Percentiles rank a stretch among this genome's conserved stretches.
phyloP scores from a whole-genome alignment of 1,140 invertebrate species.

The Papilio glaucus region DNA sequence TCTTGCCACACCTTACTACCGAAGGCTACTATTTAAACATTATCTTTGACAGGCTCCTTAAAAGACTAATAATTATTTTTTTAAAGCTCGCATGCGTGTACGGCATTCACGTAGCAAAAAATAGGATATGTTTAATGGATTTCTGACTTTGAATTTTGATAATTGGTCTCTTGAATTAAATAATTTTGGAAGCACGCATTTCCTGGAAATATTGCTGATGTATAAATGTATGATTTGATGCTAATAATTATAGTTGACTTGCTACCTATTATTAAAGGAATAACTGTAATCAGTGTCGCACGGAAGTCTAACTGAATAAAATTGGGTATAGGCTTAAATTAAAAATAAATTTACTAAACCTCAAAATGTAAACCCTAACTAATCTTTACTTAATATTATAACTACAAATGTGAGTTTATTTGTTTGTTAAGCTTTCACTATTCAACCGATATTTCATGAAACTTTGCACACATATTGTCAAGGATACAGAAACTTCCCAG shows the following conservation, averaged over 20 bases:
- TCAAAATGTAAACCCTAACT: too few species aligned
- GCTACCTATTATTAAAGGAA: not conserved
- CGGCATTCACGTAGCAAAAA: slow-evolving; percentile 60
- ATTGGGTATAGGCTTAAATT: slow-evolving; percentile 41
- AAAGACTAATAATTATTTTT: slow-evolving; percentile 76
- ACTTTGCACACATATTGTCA: too few species aligned
- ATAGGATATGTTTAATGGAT: slow-evolving; percentile 66
- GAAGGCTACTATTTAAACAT: slow-evolving; percentile 80
- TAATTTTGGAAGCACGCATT: slow-evolving; percentile 23
- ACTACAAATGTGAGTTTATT: too few species aligned
- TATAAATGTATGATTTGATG: not conserved
- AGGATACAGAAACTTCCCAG: too few species aligned
- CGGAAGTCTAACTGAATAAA: slow-evolving; percentile 39
- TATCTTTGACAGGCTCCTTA: slow-evolving; percentile 79
- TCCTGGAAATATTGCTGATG: slow-evolving; percentile 9
- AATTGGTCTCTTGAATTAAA: slow-evolving; percentile 47
- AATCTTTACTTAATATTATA: too few species aligned
- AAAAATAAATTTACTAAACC: too few species aligned
- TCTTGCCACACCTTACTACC: slow-evolving; percentile 58
- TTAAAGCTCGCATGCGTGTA: slow-evolving; percentile 60
- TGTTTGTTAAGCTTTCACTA: too few species aligned
- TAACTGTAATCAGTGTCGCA: not conserved
- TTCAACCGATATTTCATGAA: too few species aligned
- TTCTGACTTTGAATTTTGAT: slow-evolving; percentile 54
- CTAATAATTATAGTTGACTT: not conserved